Evolutionary conservation across 2,888 invertebrate species (phyloP), one percentile per base, ranked within the genome.

Genomic region (Troilus luridus): DNA sequence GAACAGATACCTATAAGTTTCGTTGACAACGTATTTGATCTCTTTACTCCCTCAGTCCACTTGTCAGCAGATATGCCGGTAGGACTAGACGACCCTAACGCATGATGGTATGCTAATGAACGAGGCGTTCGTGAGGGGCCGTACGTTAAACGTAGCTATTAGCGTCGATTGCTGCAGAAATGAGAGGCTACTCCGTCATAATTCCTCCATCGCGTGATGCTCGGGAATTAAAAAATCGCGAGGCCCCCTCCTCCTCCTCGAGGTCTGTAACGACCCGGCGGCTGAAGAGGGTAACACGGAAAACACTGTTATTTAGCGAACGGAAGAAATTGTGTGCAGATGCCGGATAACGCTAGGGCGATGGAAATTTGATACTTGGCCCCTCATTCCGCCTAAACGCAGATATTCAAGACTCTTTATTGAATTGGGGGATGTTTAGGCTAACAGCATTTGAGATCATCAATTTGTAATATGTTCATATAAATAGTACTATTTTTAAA

Each of bases 201-300:
- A 89, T 89, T 89, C 89, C 89, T 64, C 89, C 41, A 89, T 89
- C 64, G 89, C 89, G 89, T 89, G 89, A 27, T 17, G 64, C 41
- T 21, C 12, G 62, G 62, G 89, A 89, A 89, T 89, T 89, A 89
- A 89, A 89, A 89, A 89, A 64, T 62, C 62, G 89, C 89, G 27
- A 88, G 88, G 27, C 17, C 56, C 56, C 17, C n/a, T n/a, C 56
- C 85, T 41, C 41, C 41, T 41, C 85, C 85, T 85, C 85, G 56
- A 21, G 21, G n/a, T n/a, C 85, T 58, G 21, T 85, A 54, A 54
- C 85, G 85, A 54, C 56, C 85, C n/a, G 7, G 85, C 27, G 9
- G 11, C 72, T 77, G 27, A 77, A 77, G 72, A 77, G 72, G 72
- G 27, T 77, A 72, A 77, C 72, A 77, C 72, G 72, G 72, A 77